These are phyloP conservation scores for Danio rerio DNA, from an alignment of 2,113 vertebrate genomes.

Conservation along the genomic window DNA sequence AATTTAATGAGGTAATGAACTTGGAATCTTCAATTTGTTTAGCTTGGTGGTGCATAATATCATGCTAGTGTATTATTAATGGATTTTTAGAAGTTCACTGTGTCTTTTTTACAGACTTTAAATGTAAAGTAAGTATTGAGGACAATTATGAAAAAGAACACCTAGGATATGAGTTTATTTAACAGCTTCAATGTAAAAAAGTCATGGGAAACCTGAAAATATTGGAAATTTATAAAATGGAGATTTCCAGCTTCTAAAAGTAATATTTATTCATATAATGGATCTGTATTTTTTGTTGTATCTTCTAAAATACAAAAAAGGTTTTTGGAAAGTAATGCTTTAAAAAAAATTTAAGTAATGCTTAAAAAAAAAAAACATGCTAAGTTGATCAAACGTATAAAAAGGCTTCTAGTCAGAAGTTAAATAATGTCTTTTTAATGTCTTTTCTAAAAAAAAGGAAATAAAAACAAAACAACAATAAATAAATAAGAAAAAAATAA, in stretches of 20 bases:
- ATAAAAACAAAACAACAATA: too few species aligned
- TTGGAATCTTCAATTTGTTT: not conserved
- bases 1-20: not conserved
- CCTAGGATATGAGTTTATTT: not conserved
- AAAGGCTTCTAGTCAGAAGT: too few species aligned
- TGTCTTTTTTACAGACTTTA: not conserved
- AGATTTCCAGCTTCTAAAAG: not conserved
- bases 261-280: not conserved
- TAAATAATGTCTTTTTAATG: too few species aligned
- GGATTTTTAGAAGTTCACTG: not conserved
- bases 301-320: too few species aligned
- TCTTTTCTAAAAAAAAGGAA: too few species aligned
- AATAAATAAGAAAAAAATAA: too few species aligned
- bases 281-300: too few species aligned
- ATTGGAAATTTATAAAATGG: not conserved
- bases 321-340: too few species aligned
- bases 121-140: not conserved
- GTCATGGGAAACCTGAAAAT: not conserved
- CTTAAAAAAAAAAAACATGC: too few species aligned
- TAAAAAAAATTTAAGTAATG: too few species aligned
- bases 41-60: not conserved
- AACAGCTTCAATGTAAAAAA: too few species aligned
- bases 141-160: not conserved
- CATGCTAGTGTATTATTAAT: not conserved
- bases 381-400: too few species aligned